These are phyloP conservation scores for Pan troglodytes DNA, from an alignment of 2,113 vertebrate species.

Conservation along the genomic window NHGRI_mPanTro3-v2.1_pri NC_072416.2:78137501-78138000, in stretches of 20 bases:
- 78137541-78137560: not conserved
- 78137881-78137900: not conserved
- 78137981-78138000: not conserved
- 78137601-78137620: not conserved
- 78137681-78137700: not conserved
- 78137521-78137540: not conserved
- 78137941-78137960: not conserved
- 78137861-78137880: not conserved
- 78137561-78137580: not conserved
- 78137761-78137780: not conserved
- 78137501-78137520: not conserved
- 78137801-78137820: not conserved
- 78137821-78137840: fast-evolving
- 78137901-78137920: fast-evolving
- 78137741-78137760: not conserved
- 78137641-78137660: not conserved
- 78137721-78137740: not conserved
- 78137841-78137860: not conserved
- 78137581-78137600: fast-evolving
- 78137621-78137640: not conserved
- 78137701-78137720: not conserved
- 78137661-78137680: not conserved
- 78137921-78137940: not conserved
- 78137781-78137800: not conserved
- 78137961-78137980: not conserved